A percentile compares a stretch with the other conserved stretches of the same genome.
These are phyloP conservation scores for Periophthalmodon schlosseri DNA, from an alignment of 2,113 vertebrate species.

Conservation along the genomic window DNA sequence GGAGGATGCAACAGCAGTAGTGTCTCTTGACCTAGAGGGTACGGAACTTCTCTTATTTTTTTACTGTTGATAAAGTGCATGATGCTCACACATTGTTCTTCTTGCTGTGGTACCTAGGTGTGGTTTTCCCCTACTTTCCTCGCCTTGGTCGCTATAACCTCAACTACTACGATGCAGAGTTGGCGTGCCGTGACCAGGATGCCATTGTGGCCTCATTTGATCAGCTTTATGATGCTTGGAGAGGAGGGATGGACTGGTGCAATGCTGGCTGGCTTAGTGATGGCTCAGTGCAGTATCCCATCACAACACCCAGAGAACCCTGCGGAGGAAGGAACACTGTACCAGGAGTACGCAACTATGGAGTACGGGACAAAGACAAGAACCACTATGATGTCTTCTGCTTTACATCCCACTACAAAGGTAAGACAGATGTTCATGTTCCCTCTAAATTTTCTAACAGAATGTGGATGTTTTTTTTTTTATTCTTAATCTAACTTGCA, in stretches of 20 bases:
- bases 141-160: conserved; percentile 91
- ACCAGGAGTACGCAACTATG: conserved; percentile 91
- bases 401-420: conserved; percentile 92
- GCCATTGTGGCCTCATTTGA: conserved; percentile 90
- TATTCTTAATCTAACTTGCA: no score
- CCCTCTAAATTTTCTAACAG: background rate
- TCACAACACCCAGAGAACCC: conserved; percentile 88
- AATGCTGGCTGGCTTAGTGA: conserved; percentile 96
- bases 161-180: conserved; percentile 88
- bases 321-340: conserved; percentile 90
- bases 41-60: background rate
- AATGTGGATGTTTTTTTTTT: background rate
- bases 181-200: conserved; percentile 88
- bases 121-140: conserved; percentile 91
- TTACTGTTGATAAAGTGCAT: background rate
- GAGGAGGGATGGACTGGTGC: conserved; percentile 92
- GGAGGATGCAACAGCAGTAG: conserved; percentile 87
- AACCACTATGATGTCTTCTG: conserved; percentile 96
- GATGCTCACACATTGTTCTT: background rate
- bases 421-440: conserved; percentile 66
- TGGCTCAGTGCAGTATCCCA: conserved; percentile 92
- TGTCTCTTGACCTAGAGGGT: conserved; percentile 92
- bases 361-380: conserved; percentile 90
- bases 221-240: conserved; percentile 91
- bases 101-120: conserved; percentile 70